Evolutionary conservation across 1,140 invertebrate genomes (phyloP).

Genomic region (Archivesica marissinica): DNA sequence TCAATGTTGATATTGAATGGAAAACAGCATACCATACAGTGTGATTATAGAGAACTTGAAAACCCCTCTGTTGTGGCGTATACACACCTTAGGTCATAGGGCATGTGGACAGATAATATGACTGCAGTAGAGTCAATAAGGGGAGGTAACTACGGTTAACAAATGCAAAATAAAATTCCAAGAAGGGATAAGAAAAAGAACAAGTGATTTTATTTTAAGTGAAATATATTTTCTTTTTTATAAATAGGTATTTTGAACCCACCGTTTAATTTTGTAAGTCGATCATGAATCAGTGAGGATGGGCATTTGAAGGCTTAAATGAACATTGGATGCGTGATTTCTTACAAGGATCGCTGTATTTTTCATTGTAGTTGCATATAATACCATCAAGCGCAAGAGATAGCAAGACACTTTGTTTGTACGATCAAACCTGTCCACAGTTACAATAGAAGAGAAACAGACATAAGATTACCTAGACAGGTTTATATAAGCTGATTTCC

Average conservation of each 20-base stretch:
- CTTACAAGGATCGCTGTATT: no score
- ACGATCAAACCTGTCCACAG: no score
- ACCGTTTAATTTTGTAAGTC: not conserved
- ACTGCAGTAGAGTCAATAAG: not conserved
- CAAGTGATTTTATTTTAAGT: not conserved
- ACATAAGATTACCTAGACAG: no score
- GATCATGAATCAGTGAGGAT: not conserved
- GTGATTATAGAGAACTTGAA: conserved; percentile 85
- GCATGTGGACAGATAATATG: not conserved
- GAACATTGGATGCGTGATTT: no score
- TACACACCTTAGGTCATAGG: conserved; percentile 24
- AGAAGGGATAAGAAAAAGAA: not conserved
- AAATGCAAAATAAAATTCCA: not conserved
- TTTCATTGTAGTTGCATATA: no score
- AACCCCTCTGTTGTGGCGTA: conserved; percentile 58
- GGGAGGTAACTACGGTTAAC: conserved; percentile 5
- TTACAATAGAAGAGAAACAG: no score
- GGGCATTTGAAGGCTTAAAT: not conserved
- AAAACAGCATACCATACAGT: conserved; percentile 90
- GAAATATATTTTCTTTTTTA: not conserved
- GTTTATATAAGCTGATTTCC: no score
- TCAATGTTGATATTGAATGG: conserved; percentile 91
- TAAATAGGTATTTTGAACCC: not conserved
- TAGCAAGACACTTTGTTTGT: no score
- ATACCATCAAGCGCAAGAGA: no score